Evolutionary conservation across 2,888 invertebrate genomes (phyloP), one percentile per base, ranked within the genome.

Genomic region (Anorthoa munda): DNA sequence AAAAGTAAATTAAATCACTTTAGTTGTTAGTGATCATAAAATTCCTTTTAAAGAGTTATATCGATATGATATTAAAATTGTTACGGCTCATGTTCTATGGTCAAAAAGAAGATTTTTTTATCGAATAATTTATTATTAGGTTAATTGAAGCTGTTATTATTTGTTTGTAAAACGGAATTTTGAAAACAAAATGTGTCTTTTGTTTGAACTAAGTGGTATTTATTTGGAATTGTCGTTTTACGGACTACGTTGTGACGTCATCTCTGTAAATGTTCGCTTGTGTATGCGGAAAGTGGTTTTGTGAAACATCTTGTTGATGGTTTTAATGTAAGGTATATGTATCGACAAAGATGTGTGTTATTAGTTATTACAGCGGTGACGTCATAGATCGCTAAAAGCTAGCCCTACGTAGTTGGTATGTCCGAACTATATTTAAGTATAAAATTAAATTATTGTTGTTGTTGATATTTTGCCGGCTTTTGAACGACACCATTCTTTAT

Each of bases 1-100:
- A 71, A 65, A 26, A 60, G 11, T 63, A 66, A 75, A 76, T 55
- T 26, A 65, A 70, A 72, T 66, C 51, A 59, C n/a, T 61, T 59
- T 70, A 72, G 84, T 89, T 88, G 89, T 91, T 91, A 90, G 90
- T 89, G 91, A 88, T 88, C 91, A 89, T 83, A 86, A 90, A 89
- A 91, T 89, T 87, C 85, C 85, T 91, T 91, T 88, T 83, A 85
- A 89, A 90, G 91, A 90, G 93, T 93, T 95, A 94, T 95, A 94
- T 95, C 93, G 84, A 91, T 90, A 93, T 94, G 95, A 95, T 95
- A 95, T 95, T 95, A 94, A 95, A 94, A 94, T 95, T 93, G 95
- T 95, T 95, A 92, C 93, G 93, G 93, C 94, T 94, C 92, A 92
- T 90, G 88, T 90, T 91, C 89, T 92, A 92, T 90, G 90, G 87